These are phyloP conservation scores for Acromyrmex charruanus DNA, from an alignment of 1,140 invertebrate genomes.

Conservation along the genomic window DNA sequence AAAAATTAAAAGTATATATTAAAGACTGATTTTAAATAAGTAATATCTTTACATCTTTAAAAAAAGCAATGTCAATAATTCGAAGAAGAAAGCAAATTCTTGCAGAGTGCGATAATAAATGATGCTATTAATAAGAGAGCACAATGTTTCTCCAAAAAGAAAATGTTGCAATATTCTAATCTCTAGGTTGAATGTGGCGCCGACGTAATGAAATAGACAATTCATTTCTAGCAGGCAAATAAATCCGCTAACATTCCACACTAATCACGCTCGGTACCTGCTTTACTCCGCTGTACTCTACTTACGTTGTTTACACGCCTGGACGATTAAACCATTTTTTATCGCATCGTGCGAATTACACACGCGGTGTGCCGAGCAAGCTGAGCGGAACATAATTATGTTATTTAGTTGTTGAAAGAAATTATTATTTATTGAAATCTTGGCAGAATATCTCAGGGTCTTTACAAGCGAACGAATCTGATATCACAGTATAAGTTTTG, in stretches of 20 bases:
- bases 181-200: neutral
- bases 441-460: neutral
- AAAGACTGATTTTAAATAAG: neutral
- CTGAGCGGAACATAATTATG: neutral
- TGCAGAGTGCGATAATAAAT: neutral
- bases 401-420: neutral
- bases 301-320: conserved; percentile 11
- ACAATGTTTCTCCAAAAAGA: neutral
- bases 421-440: conserved; percentile 25
- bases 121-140: neutral
- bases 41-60: too few relatives aligned
- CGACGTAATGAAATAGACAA: neutral
- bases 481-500: neutral
- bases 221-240: neutral
- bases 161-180: neutral
- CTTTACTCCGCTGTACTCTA: neutral
- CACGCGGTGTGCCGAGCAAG: neutral
- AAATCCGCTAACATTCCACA: conserved; percentile 14
- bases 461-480: neutral
- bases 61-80: neutral
- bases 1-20: neutral
- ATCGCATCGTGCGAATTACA: conserved; percentile 28
- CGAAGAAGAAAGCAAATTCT: neutral
- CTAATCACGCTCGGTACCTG: neutral
- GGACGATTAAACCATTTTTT: conserved; percentile 36